Base-by-base conservation (phyloP, 2,113 vertebrate genomes). In the Sinocyclocheilus anophthalmus region DNA sequence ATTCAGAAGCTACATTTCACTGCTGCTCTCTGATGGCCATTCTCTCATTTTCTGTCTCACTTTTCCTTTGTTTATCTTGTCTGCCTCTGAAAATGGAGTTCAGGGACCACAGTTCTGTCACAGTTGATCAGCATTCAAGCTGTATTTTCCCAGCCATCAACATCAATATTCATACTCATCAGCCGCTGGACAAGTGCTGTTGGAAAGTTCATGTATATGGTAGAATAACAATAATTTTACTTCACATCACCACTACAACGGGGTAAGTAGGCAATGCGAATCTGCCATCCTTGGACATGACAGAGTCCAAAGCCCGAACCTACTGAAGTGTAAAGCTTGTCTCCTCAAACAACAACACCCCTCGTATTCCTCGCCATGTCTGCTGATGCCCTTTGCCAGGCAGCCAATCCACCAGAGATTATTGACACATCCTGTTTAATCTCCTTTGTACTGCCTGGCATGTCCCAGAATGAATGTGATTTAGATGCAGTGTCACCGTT, bases 201-300 rank as follows among this genome's bases (percentile, higher is more conserved):
- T 8, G 53, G 53, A 72, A 26, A 86, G 83, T 79, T 63, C 33
- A 72, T 85, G 84, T 86, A 73, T 89, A 80, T 59, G 37, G 63
- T 48, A 88, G 90, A 91, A 87, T 89, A 90, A 89, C 87, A 92
- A 81, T 89, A 57, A 73, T 26, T 76, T 86, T 37, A 83, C 87
- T 87, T 87, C 69, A 85, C 84, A 73, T 81, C 81, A 80, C 69
- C 53, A 39, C 2, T 30, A 24, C 3, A 61, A 24, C 3, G 16
- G 39, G 7, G 37, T 59, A 63, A 13, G 79, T 77, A 87, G 89
- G 78, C 83, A 37, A 83, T 89, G 55, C 75, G 77, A 91, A 91
- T 92, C 90, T 90, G 85, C 82, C 86, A 83, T 82, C 85, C 84
- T 89, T 67, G 59, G 86, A 88, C 87, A 89, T 91, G 59, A 90